Percentiles rank a stretch among this genome's conserved stretches.
phyloP scores from a whole-genome alignment of 2,113 vertebrate species.

The Platycercus adscitus region DNA sequence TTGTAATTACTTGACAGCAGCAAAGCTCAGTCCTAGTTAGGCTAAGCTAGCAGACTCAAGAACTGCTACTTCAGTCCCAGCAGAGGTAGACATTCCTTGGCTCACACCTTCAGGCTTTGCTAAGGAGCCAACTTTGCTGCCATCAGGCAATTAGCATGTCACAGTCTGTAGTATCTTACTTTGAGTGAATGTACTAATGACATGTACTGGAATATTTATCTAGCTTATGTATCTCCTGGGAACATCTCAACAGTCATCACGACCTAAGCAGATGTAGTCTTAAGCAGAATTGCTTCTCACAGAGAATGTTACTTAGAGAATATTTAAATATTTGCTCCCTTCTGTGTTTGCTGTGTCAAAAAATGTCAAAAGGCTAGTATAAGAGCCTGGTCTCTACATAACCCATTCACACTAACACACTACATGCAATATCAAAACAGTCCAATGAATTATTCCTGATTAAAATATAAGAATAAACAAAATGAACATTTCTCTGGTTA shows the following conservation, averaged over 20 bases:
- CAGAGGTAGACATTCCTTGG: neutral
- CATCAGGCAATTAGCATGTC: neutral
- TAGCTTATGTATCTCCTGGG: neutral
- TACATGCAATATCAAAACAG: neutral
- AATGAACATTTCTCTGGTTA: neutral
- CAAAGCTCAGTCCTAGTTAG: neutral
- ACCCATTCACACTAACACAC: neutral
- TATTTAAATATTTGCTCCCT: neutral
- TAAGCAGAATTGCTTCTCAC: neutral
- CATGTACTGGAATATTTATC: neutral
- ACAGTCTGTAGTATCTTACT: neutral
- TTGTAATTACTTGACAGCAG: slow-evolving; percentile 1
- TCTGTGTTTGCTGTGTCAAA: neutral
- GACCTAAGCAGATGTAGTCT: neutral
- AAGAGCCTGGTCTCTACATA: neutral
- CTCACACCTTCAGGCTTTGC: neutral
- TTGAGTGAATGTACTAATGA: neutral
- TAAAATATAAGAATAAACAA: neutral
- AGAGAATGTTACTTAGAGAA: neutral
- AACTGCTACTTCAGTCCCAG: neutral
- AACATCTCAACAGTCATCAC: neutral
- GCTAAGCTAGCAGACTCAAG: neutral
- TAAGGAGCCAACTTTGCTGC: neutral
- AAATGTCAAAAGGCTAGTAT: neutral
- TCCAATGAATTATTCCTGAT: neutral